Evolutionary conservation across 2,797 vertebrate genomes (phyloP), one percentile per base, ranked within the genome.

Genomic region (Siniperca obscura): DNA sequence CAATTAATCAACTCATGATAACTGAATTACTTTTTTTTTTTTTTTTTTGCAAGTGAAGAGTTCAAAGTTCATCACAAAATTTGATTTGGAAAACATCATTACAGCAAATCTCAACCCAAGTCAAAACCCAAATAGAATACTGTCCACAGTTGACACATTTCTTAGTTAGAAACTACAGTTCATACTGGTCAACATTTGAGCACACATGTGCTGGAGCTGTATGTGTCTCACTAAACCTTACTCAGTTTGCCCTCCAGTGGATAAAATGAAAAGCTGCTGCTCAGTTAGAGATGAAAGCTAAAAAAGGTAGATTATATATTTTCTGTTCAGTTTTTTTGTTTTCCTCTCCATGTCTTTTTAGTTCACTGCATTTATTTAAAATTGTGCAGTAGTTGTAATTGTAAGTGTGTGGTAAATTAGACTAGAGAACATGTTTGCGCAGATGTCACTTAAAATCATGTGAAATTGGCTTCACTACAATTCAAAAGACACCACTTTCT

Each of bases 221-320:
- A 2, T 8, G 10, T 25, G 4, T 71, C 9, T 42, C 36, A 46
- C 16, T 68, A 44, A 40, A 75, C 8, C 2, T 1, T 66, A 74
- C 44, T 76, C n/a, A 73, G 46, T 76, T 67, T 59, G 81, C 64
- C 79, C 67, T 78, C 70, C 46, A 64, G 76, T 82, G 74, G 81
- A 71, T 42, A 42, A 65, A 80, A 70, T 12, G 0, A 57, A 72
- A 78, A 67, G 3, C 14, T 52, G 25, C 34, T 57, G 50, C 48
- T 46, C 46, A 30, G 17, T n/a, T 38, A 34, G 8, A 78, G 25
- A n/a, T n/a, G 0, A 16, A 16, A 42, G 11, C 9, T 25, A 3
- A 52, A 50, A 22, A 11, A n/a, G 25, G 9, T 12, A 17, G 10
- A 42, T 22, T 30, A 14, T 9, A 10, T 44, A 19, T 48, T 71